Evolutionary conservation across 2,113 vertebrate genomes (phyloP), one percentile per base, ranked within the genome.

Genomic region (Balaeniceps rex): DNA sequence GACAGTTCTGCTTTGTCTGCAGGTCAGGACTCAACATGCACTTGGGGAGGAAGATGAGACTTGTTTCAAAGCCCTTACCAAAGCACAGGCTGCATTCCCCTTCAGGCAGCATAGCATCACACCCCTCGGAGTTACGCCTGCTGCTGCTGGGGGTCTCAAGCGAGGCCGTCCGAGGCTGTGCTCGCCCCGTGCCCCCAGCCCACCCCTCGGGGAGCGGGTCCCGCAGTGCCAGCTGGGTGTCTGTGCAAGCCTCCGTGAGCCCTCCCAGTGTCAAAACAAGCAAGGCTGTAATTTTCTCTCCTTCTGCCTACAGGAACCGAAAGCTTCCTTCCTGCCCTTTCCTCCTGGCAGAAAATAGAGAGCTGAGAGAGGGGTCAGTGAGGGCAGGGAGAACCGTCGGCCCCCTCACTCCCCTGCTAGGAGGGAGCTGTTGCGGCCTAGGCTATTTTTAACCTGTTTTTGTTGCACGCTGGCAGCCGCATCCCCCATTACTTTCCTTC

Each of bases 301-400:
- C 90, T 86, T 97, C 90, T 98, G 97, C 97, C 98, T 98, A 96
- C 97, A 98, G 98, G 98, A 99, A 98, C 97, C 11, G 16, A 97
- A 93, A 74, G 82, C 94, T 98, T 98, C 97, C 98, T 99, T 98
- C 98, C 98, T 98, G 95, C 96, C 86, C 93, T 92, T 96, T 96
- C 88, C 87, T 90, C 68, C 93, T 91, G 93, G 95, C 94, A 98
- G 95, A 98, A 98, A 98, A 98, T 86, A 98, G 96, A 95, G 95
- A 87, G 70, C 57, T 46, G 86, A 94, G 92, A 96, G 93, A 93
- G 93, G 94, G 93, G 88, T 91, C 84, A 90, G 81, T 28, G 84
- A 95, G 64, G 95, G 94, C 81, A 96, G 98, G 80, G 80, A 58
- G n/a, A 51, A 55, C 75, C 85, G 47, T 55, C 0, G 0, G 51